Evolutionary conservation across 2,888 invertebrate species (phyloP).

Genomic region (Dusona sp.): DNA sequence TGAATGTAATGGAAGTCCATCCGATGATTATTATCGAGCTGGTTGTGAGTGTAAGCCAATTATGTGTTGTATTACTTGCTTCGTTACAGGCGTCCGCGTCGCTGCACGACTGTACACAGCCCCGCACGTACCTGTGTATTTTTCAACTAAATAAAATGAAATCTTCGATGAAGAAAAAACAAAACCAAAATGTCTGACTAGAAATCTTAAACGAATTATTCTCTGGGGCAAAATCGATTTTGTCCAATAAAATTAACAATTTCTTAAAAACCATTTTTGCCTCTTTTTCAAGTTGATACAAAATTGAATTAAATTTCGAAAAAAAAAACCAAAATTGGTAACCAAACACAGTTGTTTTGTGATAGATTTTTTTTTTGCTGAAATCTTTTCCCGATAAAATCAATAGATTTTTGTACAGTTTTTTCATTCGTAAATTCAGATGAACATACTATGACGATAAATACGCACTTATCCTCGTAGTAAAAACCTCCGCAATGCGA

Average conservation of each 20-base stretch:
- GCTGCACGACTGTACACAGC: constrained; percentile 97
- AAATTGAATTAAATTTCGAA: background rate
- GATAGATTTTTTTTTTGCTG: background rate
- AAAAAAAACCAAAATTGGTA: background rate
- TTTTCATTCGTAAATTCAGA: background rate
- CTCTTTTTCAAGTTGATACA: background rate
- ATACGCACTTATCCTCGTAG: constrained; percentile 91
- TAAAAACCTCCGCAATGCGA: constrained; percentile 98
- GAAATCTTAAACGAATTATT: background rate
- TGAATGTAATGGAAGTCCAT: constrained; percentile 29
- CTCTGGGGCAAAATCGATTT: background rate
- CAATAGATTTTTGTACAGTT: background rate
- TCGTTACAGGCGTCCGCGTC: constrained; percentile 96
- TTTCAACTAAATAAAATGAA: constrained; percentile 30
- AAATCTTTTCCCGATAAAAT: background rate
- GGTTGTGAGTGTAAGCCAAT: constrained; percentile 26
- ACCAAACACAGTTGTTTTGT: background rate
- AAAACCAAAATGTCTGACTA: background rate
- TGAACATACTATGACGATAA: background rate
- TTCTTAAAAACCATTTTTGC: background rate
- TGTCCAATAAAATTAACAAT: background rate
- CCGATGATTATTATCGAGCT: constrained; percentile 29
- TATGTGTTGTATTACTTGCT: constrained; percentile 9
- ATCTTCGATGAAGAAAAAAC: background rate
- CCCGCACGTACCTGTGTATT: constrained; percentile 91